Percentiles rank a stretch among this genome's conserved stretches.
phyloP scores from a whole-genome alignment of 1,140 invertebrate genomes.

The Zaprionus gabonicus region DNA sequence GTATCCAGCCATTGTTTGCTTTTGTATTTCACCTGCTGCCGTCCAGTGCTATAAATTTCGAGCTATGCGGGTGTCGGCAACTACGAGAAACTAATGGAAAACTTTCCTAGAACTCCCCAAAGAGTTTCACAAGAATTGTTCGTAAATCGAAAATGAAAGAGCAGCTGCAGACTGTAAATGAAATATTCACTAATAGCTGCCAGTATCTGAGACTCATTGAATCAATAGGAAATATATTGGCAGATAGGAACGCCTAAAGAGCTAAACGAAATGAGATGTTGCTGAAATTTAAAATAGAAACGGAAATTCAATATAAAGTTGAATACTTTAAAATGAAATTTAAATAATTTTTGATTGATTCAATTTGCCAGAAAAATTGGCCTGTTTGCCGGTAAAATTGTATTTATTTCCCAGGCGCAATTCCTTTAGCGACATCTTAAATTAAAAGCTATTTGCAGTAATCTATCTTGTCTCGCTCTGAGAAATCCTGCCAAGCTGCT shows the following conservation, averaged over 20 bases:
- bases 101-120: slow-evolving; percentile 12
- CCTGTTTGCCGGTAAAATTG: not conserved
- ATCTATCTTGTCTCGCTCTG: not conserved
- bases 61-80: slow-evolving; percentile 23
- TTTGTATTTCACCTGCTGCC: slow-evolving; percentile 21
- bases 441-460: slow-evolving; percentile 30
- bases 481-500: slow-evolving; percentile 9
- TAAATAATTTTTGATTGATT: not conserved
- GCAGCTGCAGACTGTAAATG: not conserved
- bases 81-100: slow-evolving; percentile 20
- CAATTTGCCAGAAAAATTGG: not conserved
- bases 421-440: not conserved
- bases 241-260: too few relatives aligned
- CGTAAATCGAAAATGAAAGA: not conserved
- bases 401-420: not conserved
- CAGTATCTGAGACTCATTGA: not conserved
- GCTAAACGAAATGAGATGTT: not conserved
- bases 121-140: not conserved
- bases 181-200: slow-evolving; percentile 4
- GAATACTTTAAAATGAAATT: not conserved
- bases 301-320: not conserved
- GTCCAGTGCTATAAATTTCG: slow-evolving; percentile 16
- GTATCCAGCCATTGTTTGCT: slow-evolving; percentile 1
- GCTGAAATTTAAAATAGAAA: not conserved
- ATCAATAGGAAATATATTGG: not conserved